Evolutionary conservation across 2,888 invertebrate species (phyloP), one percentile per base, ranked within the genome.

Genomic region (Tanytarsus gracilentus): DNA sequence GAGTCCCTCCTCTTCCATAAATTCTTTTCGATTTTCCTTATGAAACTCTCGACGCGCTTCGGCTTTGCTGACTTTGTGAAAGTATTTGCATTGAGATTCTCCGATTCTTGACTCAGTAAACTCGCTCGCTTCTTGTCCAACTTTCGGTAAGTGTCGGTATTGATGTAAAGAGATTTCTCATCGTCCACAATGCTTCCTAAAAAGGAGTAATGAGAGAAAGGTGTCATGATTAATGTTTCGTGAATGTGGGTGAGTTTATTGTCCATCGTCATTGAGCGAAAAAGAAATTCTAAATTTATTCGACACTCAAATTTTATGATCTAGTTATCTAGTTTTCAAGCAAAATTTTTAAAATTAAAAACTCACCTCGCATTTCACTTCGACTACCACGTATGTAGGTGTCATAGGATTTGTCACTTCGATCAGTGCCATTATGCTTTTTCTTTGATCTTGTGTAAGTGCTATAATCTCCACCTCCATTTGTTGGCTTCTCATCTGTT

Each of bases 41-140:
- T 60, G 9, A 60, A 60, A 26, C 60, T 60, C 16, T 60, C 60
- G 11, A 60, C 60, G 14, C 60, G 26, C 16, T 60, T 60, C 7
- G 60, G 50, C 49, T 60, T 60, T 2, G 29, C n/a, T 8, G 50
- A 50, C 18, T 60, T 60, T 50, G 60, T 60, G 14, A 58, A 58
- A 16, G 58, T 58, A n/a, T 27, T 29, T 9, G 39, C 25, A 33
- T 60, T 60, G 16, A 50, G 36, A 36, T 33, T 60, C n/a, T 49
- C 60, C 2, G 36, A 33, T 29, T 60, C 50, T 25, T 60, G 60
- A 25, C 36, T 50, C 29, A 50, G 16, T 33, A 50, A 18, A 18
- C 39, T 49, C 9, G 36, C n/a, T n/a, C 50, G 60, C 18, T 49
- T 36, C 9, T 60, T 58, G n/a, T 48, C 48, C 23, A 27, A 8